These are phyloP conservation scores for Chelonus insularis DNA, from an alignment of 1,140 invertebrate genomes.

Conservation along the genomic window DNA sequence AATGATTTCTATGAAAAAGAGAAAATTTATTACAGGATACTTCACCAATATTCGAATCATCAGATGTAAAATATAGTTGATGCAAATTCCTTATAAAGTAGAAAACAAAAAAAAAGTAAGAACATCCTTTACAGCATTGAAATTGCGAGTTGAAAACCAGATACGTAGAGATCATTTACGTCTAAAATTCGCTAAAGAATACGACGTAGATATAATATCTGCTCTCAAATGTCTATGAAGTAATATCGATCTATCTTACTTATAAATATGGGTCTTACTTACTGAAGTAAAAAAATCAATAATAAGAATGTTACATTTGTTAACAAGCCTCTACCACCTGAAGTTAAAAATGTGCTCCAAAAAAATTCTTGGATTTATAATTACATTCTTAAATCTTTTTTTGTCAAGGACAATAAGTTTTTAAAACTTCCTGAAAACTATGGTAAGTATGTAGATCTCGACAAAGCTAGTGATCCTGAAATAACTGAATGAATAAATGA, in stretches of 20 bases:
- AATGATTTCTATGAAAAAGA: background rate
- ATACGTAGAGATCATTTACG: constrained; percentile 55
- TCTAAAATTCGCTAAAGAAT: constrained; percentile 41
- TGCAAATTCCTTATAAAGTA: background rate
- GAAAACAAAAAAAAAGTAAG: constrained; percentile 8
- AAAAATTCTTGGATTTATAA: constrained; percentile 52
- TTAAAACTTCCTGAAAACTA: constrained; percentile 8
- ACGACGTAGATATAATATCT: constrained; percentile 53
- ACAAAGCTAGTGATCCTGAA: background rate
- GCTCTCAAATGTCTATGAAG: constrained; percentile 53
- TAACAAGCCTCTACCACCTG: constrained; percentile 53
- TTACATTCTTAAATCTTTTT: constrained; percentile 41
- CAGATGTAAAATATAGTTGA: too few relatives aligned
- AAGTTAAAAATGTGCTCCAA: constrained; percentile 39
- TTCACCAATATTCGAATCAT: too few relatives aligned
- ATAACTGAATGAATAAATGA: background rate
- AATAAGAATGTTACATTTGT: constrained; percentile 55
- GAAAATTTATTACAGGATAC: too few relatives aligned
- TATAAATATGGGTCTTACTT: constrained; percentile 53
- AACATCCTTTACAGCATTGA: constrained; percentile 12
- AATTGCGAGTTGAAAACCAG: constrained; percentile 24
- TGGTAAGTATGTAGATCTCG: background rate
- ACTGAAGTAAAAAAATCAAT: constrained; percentile 48
- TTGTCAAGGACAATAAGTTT: background rate
- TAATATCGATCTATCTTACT: constrained; percentile 43